Percentiles rank a stretch among this genome's conserved stretches.
phyloP scores from a whole-genome alignment of 2,113 vertebrate genomes.

The Hemichromis elongatus region DNA sequence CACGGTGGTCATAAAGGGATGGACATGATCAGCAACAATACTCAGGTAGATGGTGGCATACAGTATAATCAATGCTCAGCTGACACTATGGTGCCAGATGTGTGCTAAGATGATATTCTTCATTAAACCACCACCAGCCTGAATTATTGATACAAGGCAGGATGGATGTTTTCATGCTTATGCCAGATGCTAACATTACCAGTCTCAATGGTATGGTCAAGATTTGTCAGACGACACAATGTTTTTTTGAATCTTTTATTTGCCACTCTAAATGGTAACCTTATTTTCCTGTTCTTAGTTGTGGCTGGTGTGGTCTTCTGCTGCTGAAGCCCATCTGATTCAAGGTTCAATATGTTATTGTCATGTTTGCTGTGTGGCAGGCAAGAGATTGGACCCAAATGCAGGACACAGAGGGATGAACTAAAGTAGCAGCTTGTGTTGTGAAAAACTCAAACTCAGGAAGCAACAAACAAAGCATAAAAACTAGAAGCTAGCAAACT shows the following conservation, averaged over 20 bases:
- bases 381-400: not conserved
- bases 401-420: not conserved
- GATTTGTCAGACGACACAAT: not conserved
- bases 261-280: not conserved
- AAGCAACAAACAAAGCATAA: not conserved
- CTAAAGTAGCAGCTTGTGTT: not conserved
- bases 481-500: not conserved
- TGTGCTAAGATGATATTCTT: too few species aligned
- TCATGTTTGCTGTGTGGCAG: not conserved
- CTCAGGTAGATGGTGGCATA: too few species aligned
- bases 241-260: not conserved
- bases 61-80: too few species aligned
- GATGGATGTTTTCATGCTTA: too few species aligned
- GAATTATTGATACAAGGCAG: too few species aligned
- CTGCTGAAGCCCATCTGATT: not conserved
- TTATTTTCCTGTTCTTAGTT: not conserved
- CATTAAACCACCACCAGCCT: too few species aligned
- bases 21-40: too few species aligned
- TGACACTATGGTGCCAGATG: too few species aligned
- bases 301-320: not conserved
- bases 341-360: not conserved
- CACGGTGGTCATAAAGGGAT: too few species aligned
- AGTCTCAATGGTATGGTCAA: not conserved
- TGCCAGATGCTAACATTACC: not conserved
- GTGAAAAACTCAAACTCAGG: not conserved